These are phyloP conservation scores for Plecturocebus donacophilus DNA, from an alignment of 2,113 vertebrate species.

Conservation along the genomic window DNA sequence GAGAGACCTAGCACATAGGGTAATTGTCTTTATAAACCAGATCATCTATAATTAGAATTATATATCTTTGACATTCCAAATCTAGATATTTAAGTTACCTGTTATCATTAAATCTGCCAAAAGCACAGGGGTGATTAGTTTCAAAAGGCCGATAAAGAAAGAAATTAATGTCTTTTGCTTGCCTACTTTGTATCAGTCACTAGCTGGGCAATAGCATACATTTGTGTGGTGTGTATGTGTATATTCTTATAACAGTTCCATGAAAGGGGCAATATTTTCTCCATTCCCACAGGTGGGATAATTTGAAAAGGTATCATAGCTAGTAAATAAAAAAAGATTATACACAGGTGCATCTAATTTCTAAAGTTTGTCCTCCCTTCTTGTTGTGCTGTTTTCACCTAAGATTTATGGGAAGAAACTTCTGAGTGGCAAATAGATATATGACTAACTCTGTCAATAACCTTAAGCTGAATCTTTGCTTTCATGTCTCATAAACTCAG, in stretches of 20 bases:
- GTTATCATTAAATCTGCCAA: background rate
- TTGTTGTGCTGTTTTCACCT: background rate
- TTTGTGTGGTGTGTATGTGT: background rate
- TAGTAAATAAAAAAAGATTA: background rate
- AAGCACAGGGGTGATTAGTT: background rate
- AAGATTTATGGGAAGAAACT: background rate
- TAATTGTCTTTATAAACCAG: background rate
- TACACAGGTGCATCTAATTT: background rate
- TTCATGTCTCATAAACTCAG: background rate
- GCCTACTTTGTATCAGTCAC: background rate
- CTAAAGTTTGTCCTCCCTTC: background rate
- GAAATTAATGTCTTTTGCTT: background rate
- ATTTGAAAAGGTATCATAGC: background rate
- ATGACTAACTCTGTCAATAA: background rate
- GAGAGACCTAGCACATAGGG: background rate
- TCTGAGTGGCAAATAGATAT: background rate
- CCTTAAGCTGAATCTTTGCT: background rate
- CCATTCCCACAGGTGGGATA: background rate
- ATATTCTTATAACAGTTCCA: background rate
- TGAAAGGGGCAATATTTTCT: background rate
- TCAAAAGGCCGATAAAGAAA: background rate
- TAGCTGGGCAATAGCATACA: background rate
- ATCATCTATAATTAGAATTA: background rate
- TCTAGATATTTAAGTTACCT: background rate
- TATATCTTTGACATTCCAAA: background rate